Evolutionary conservation across 2,113 vertebrate species (phyloP).

Genomic region (Ctenodactylus gundi): DNA sequence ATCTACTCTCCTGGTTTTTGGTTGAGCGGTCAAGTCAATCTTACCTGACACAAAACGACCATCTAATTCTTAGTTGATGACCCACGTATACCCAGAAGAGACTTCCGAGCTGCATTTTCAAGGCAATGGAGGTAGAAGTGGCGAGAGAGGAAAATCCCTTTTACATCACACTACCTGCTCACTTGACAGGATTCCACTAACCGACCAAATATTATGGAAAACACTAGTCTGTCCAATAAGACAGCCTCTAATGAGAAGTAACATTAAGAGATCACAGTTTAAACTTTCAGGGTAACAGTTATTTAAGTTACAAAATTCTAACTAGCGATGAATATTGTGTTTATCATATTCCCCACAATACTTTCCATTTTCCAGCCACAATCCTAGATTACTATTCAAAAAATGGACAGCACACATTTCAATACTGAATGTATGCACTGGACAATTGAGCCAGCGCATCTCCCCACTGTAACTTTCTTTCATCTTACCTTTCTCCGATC

Average conservation of each 20-base stretch:
- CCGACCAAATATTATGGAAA: constrained; percentile 73
- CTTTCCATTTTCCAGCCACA: constrained; percentile 1
- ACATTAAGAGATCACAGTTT: constrained; percentile 51
- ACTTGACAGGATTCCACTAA: constrained; percentile 79
- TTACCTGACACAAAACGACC: constrained; percentile 81
- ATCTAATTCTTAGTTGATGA: constrained; percentile 78
- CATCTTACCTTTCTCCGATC: constrained; percentile 75
- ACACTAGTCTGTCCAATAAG: constrained; percentile 75
- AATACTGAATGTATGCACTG: not conserved
- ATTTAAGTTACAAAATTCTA: not conserved
- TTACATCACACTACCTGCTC: constrained; percentile 75
- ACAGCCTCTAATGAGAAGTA: constrained; percentile 37
- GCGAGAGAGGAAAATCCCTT: constrained; percentile 77
- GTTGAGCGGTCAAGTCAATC: constrained; percentile 80
- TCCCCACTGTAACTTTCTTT: constrained; percentile 41
- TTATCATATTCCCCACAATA: constrained; percentile 9
- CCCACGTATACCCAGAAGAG: constrained; percentile 73
- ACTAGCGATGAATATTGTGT: not conserved
- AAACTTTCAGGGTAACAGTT: not conserved
- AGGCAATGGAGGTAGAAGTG: constrained; percentile 38
- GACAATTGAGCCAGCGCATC: constrained; percentile 61
- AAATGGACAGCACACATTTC: constrained; percentile 30
- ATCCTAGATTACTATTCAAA: constrained; percentile 15
- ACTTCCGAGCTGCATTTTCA: constrained; percentile 80
- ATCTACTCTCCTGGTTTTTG: constrained; percentile 84